Conservation (phyloP, 2,113 vertebrate genomes). For the Microtus richardsoni region DNA sequence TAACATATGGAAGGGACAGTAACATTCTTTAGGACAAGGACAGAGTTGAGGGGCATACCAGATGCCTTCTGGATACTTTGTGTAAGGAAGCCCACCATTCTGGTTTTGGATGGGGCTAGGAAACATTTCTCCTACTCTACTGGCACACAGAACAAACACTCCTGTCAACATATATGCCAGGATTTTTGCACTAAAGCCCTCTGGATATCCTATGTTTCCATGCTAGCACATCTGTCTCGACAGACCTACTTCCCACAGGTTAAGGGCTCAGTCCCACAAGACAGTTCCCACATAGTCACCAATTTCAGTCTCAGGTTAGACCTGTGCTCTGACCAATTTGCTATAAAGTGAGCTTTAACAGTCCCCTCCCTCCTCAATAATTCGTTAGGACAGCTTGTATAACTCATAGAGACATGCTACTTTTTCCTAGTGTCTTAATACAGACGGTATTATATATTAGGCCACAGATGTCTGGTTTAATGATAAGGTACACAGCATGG, state of each 20-base stretch:
- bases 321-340: neutral
- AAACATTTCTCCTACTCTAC: neutral
- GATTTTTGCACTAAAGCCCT: neutral
- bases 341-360: neutral
- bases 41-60: neutral
- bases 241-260: neutral
- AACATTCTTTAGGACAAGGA: neutral
- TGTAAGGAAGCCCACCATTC: neutral
- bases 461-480: neutral
- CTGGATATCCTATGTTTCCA: neutral
- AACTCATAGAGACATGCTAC: neutral
- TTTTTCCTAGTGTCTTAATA: neutral
- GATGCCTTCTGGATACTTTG: neutral
- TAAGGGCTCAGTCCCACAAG: neutral
- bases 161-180: neutral
- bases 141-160: neutral
- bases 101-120: neutral
- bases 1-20: neutral
- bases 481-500: neutral
- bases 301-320: neutral
- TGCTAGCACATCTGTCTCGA: neutral
- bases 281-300: neutral
- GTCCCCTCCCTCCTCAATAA: neutral
- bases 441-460: neutral
- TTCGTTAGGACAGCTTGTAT: neutral